Evolutionary conservation across 2,888 invertebrate genomes (phyloP).

Genomic region (Nymphalis urticae): DNA sequence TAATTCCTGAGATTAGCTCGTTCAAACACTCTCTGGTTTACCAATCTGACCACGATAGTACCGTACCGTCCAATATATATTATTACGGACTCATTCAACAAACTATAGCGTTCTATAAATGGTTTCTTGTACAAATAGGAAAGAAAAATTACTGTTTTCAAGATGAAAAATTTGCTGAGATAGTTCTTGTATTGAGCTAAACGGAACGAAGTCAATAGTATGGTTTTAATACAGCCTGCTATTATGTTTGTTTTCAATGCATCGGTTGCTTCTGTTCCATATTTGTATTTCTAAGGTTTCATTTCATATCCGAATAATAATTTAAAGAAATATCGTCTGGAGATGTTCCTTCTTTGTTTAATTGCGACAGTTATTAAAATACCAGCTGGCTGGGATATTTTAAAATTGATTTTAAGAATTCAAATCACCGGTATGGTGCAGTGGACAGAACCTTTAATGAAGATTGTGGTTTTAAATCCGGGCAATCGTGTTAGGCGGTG

Average conservation of each 20-base stretch:
- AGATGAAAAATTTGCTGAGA: slow-evolving; percentile 28
- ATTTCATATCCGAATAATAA: neutral
- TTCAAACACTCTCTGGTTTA: too few relatives aligned
- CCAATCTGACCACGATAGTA: too few relatives aligned
- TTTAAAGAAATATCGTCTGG: neutral
- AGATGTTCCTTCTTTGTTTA: neutral
- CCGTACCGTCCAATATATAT: too few relatives aligned
- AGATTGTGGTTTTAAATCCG: too few relatives aligned
- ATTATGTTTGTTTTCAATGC: slow-evolving; percentile 18
- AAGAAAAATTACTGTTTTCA: slow-evolving; percentile 17
- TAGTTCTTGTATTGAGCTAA: slow-evolving; percentile 2
- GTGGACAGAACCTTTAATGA: too few relatives aligned
- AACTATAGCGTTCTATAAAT: too few relatives aligned
- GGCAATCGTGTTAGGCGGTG: too few relatives aligned
- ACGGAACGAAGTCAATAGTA: slow-evolving; percentile 14
- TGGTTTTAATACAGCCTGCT: slow-evolving; percentile 12
- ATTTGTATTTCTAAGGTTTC: neutral
- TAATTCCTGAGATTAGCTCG: too few relatives aligned
- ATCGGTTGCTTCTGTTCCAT: slow-evolving; percentile 2
- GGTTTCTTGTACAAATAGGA: slow-evolving; percentile 14
- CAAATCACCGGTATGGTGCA: too few relatives aligned
- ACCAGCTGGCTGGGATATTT: neutral
- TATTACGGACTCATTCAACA: too few relatives aligned
- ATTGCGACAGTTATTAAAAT: neutral
- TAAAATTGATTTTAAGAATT: neutral